Percentiles rank a stretch among this genome's conserved stretches.
These are phyloP conservation scores for Diplodus sargus DNA, from an alignment of 2,797 vertebrate species.

Conservation along the genomic window DNA sequence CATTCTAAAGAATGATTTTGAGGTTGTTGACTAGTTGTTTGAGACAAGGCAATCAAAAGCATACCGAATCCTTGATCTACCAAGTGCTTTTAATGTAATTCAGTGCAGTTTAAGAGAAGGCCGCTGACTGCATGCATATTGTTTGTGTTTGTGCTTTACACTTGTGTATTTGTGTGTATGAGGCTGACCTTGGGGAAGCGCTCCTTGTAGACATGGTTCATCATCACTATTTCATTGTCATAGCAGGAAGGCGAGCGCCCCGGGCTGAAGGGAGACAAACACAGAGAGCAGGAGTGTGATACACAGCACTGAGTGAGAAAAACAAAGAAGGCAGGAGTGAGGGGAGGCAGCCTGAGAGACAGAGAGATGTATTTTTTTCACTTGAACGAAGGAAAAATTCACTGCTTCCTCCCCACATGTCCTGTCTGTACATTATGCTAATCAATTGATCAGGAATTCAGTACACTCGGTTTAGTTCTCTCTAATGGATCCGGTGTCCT, in stretches of 20 bases:
- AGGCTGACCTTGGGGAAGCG: conserved; percentile 93
- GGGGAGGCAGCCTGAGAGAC: conserved; percentile 12
- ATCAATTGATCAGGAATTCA: conserved; percentile 51
- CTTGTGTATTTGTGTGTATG: conserved; percentile 53
- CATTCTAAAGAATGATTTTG: not conserved
- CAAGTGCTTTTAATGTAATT: not conserved
- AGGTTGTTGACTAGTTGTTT: conserved; percentile 17
- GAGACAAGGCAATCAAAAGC: conserved; percentile 7
- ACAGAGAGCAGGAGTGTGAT: conserved; percentile 64
- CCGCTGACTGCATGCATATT: not conserved
- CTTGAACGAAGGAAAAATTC: conserved; percentile 47
- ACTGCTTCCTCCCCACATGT: conserved; percentile 24
- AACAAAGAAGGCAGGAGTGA: conserved; percentile 30
- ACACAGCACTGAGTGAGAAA: conserved; percentile 40
- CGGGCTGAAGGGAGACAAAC: conserved; percentile 80
- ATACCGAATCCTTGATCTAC: not conserved
- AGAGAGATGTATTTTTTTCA: conserved; percentile 43
- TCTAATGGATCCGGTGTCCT: conserved; percentile 40
- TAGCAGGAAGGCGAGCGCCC: conserved; percentile 89
- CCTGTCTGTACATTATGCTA: conserved; percentile 54
- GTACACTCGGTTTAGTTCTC: conserved; percentile 29
- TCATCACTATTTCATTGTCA: conserved; percentile 97
- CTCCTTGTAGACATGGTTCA: conserved; percentile 98
- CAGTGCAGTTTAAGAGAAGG: conserved; percentile 3
- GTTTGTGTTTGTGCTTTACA: conserved; percentile 30